These are phyloP conservation scores for Aurelia coerulea DNA, from an alignment of 30 jellyfish, hydroid and myxozoan species.

Conservation along the genomic window DNA sequence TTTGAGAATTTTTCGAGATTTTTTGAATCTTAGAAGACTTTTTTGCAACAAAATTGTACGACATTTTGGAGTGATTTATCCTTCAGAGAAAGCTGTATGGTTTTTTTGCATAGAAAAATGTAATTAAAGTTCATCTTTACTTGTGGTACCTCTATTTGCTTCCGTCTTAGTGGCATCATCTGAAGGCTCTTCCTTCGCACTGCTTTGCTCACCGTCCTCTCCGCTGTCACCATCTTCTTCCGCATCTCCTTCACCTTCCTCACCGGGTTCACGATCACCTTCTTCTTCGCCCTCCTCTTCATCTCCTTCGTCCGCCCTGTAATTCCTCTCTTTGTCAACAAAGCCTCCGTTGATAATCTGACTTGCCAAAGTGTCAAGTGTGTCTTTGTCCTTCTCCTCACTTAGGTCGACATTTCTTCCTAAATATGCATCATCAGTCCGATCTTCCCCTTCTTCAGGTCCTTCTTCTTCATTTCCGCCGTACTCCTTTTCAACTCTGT, in stretches of 20 bases:
- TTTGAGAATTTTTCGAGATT: too few species aligned
- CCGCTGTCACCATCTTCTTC: background rate
- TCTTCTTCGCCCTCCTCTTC: conserved; percentile 1
- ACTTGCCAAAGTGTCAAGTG: conserved; percentile 6
- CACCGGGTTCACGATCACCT: background rate
- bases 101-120: too few species aligned
- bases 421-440: conserved; percentile 39
- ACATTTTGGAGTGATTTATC: too few species aligned
- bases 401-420: conserved; percentile 36
- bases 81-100: too few species aligned
- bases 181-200: background rate
- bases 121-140: too few species aligned
- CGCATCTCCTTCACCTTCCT: background rate
- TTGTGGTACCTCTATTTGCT: too few species aligned
- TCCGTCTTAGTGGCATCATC: background rate
- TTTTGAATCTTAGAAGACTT: too few species aligned
- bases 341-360: conserved; percentile 28
- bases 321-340: background rate
- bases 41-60: too few species aligned
- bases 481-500: conserved; percentile 3
- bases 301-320: background rate
- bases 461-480: conserved; percentile 36
- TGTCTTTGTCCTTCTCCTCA: conserved; percentile 21
- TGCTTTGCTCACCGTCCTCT: background rate
- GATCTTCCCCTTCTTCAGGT: conserved; percentile 1